Percentiles rank a stretch among this genome's conserved stretches.
Evolutionary conservation across 1,140 invertebrate genomes (phyloP).

Genomic region (Megalopta genalis): DNA sequence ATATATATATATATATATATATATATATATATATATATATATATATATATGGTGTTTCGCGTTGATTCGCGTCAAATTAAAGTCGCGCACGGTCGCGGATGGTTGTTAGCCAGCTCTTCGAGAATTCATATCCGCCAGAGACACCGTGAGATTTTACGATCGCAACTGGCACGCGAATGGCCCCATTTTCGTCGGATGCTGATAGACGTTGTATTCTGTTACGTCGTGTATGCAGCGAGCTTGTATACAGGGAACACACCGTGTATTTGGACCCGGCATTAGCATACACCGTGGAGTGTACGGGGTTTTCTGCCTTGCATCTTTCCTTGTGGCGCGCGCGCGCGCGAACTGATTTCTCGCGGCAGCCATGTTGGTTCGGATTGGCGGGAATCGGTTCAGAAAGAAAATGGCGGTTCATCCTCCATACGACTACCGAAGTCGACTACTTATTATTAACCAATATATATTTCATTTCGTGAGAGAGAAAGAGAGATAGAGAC

Average conservation of each 20-base stretch:
- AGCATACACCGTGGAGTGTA: slow-evolving; percentile 59
- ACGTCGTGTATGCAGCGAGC: slow-evolving; percentile 53
- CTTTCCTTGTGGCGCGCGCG: no score
- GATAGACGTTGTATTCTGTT: slow-evolving; percentile 52
- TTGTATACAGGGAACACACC: slow-evolving; percentile 33
- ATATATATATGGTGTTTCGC: no score
- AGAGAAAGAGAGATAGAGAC: no score
- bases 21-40: no score
- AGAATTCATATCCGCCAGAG: slow-evolving; percentile 24
- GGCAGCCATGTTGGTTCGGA: not conserved
- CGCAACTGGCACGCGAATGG: slow-evolving; percentile 34
- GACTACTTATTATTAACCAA: no score
- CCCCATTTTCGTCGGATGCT: slow-evolving; percentile 38
- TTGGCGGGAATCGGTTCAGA: not conserved
- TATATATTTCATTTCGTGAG: no score
- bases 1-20: no score
- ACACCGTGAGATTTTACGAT: slow-evolving; percentile 23
- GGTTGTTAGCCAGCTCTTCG: slow-evolving; percentile 29
- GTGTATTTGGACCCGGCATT: slow-evolving; percentile 42
- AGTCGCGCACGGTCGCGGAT: no score
- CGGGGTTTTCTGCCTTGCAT: slow-evolving; percentile 29
- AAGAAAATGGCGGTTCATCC: no score
- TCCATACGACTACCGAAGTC: no score
- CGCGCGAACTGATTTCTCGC: not conserved
- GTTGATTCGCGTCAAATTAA: no score